phyloP scores from a whole-genome alignment of 1,140 invertebrate genomes.

The Stegodyphus mimosarum region DNA sequence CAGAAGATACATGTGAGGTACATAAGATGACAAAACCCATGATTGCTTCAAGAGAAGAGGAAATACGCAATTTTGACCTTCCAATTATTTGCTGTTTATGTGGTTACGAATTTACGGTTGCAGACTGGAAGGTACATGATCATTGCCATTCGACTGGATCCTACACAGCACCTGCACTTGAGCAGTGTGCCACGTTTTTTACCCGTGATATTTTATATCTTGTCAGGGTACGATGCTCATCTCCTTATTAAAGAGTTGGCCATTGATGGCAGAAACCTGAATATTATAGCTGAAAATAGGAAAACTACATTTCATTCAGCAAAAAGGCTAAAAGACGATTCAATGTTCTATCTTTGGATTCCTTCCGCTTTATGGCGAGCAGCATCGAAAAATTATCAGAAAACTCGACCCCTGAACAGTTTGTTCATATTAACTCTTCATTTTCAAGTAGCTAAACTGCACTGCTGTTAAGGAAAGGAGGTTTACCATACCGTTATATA shows the following conservation, averaged over 20 bases:
- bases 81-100: neutral
- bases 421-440: neutral
- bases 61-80: neutral
- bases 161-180: neutral
- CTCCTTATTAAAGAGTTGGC: neutral
- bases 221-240: neutral
- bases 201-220: neutral
- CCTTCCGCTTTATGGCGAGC: conserved; percentile 63
- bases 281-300: neutral
- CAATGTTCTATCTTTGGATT: conserved; percentile 62
- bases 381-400: neutral
- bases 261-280: neutral
- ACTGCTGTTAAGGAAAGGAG: neutral
- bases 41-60: neutral
- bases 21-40: neutral
- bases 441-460: neutral
- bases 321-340: conserved; percentile 1
- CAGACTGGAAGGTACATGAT: neutral
- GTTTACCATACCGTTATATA: conserved; percentile 62
- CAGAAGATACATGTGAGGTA: neutral
- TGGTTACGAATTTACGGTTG: neutral
- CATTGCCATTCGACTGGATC: neutral
- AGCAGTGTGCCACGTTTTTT: neutral
- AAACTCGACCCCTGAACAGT: neutral
- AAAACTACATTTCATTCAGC: conserved; percentile 1